Percentiles rank a stretch among this genome's conserved stretches.
These are phyloP conservation scores for Asobara japonica DNA, from an alignment of 1,140 invertebrate species.

Conservation along the genomic window DNA sequence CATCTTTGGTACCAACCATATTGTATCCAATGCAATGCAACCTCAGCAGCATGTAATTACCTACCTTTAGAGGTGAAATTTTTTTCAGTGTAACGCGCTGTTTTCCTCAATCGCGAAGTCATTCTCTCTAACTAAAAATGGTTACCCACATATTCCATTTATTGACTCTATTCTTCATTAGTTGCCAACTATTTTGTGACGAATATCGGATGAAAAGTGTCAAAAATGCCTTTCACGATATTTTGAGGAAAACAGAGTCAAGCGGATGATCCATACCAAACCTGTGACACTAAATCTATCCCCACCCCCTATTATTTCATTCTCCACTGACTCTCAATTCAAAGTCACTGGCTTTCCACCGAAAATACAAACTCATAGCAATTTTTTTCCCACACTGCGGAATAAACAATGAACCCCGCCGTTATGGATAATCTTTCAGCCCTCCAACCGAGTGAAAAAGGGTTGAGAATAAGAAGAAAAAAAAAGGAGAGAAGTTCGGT, in stretches of 20 bases:
- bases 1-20: no score
- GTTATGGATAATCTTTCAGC: not conserved
- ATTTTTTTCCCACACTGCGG: not conserved
- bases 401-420: not conserved
- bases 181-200: not conserved
- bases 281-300: constrained; percentile 16
- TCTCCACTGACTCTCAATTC: not conserved
- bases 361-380: constrained; percentile 34
- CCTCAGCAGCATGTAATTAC: no score
- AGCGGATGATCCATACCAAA: not conserved
- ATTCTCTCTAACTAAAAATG: no score
- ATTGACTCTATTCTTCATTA: not conserved
- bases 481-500: not conserved
- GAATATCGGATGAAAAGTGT: not conserved
- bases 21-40: no score
- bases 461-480: constrained; percentile 6
- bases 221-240: not conserved
- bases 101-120: no score
- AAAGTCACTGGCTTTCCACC: not conserved
- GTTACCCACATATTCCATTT: no score
- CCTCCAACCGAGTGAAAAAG: not conserved
- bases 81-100: no score
- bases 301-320: not conserved
- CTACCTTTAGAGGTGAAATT: no score
- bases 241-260: not conserved